A percentile compares a stretch with the other conserved stretches of the same genome.
phyloP scores from a whole-genome alignment of 1,140 invertebrate genomes.

The Aphaenogaster rudis region DNA sequence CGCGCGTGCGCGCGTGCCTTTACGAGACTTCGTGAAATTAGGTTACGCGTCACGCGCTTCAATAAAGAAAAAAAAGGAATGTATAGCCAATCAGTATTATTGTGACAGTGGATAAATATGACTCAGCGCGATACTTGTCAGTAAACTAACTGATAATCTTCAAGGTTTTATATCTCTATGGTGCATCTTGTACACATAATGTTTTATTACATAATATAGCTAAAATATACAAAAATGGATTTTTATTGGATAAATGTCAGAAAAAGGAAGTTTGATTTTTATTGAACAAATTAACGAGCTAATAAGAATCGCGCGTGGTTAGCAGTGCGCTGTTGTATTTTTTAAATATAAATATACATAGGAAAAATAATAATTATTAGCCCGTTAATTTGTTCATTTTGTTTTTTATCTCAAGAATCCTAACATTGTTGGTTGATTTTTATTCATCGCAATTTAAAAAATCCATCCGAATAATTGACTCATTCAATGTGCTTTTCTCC shows the following conservation, averaged over 20 bases:
- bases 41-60: conserved; percentile 32
- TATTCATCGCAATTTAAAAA: not conserved
- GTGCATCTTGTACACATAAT: not conserved
- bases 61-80: not conserved
- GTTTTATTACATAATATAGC: too few species aligned
- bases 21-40: conserved; percentile 28
- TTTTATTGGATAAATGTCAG: not conserved
- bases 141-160: not conserved
- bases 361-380: too few species aligned
- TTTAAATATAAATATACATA: too few species aligned
- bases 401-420: too few species aligned
- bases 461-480: not conserved
- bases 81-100: conserved; percentile 21
- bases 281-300: not conserved
- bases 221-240: not conserved
- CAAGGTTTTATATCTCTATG: conserved; percentile 7
- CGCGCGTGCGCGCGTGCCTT: conserved; percentile 6
- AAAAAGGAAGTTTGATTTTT: not conserved
- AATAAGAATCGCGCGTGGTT: too few species aligned
- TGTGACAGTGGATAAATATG: not conserved
- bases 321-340: too few species aligned
- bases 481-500: not conserved
- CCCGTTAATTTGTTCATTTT: too few species aligned
- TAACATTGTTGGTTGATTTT: too few species aligned
- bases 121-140: conserved; percentile 8